Percentiles rank a stretch among this genome's conserved stretches.
Conservation (phyloP, 2,888 invertebrate genomes). For the Chloroclysta siterata region DNA sequence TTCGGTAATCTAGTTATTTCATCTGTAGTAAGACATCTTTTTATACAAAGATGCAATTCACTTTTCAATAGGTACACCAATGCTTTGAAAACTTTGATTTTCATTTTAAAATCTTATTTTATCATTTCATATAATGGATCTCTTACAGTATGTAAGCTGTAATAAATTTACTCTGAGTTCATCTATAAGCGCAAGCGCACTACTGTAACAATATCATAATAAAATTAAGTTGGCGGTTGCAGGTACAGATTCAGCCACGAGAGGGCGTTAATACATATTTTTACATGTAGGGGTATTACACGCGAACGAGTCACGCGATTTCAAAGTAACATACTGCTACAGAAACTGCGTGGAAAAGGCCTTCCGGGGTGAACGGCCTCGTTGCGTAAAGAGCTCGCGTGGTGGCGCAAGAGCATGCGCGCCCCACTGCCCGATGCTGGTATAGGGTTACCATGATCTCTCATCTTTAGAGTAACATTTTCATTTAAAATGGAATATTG, state of each 20-base stretch:
- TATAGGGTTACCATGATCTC: conserved; percentile 21
- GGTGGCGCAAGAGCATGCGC: conserved; percentile 72
- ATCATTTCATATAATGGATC: no score
- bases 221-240: conserved; percentile 60
- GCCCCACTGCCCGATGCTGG: conserved; percentile 52
- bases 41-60: no score
- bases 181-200: conserved; percentile 49
- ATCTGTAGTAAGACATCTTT: no score
- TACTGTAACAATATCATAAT: conserved; percentile 56
- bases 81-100: no score
- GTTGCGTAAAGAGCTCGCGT: conserved; percentile 78
- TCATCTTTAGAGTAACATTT: neutral
- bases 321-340: conserved; percentile 79
- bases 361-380: conserved; percentile 83
- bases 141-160: no score
- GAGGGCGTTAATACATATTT: conserved; percentile 54
- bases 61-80: no score
- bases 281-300: conserved; percentile 54
- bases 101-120: no score
- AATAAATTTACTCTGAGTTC: neutral
- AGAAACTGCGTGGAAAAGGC: conserved; percentile 82
- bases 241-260: conserved; percentile 58
- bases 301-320: conserved; percentile 79
- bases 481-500: no score
- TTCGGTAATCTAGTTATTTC: neutral